A percentile compares a stretch with the other conserved stretches of the same genome.
These are phyloP conservation scores for Pelecanus crispus DNA, from an alignment of 2,113 vertebrate genomes.

Conservation along the genomic window DNA sequence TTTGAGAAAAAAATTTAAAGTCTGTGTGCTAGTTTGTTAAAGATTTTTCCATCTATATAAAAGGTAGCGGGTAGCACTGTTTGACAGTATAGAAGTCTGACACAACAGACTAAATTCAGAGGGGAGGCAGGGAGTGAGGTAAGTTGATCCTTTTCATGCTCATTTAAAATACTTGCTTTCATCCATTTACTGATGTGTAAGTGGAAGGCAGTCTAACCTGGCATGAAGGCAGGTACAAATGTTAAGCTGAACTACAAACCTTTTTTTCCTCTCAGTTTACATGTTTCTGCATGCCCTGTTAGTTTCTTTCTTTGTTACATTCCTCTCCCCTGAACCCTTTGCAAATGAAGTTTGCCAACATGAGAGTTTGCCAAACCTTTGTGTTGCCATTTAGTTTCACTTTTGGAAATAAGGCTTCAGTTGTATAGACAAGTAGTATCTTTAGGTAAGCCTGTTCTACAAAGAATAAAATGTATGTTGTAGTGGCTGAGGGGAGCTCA, in stretches of 20 bases:
- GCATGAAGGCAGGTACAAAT: background rate
- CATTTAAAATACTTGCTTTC: conserved; percentile 2
- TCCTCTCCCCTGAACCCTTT: background rate
- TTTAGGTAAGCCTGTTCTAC: background rate
- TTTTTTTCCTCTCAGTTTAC: background rate
- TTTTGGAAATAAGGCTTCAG: background rate
- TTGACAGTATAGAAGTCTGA: background rate
- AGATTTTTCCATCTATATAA: background rate
- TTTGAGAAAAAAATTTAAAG: background rate
- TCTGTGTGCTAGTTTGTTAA: background rate
- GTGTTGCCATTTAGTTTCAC: background rate
- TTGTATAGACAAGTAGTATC: background rate
- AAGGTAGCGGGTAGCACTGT: accelerated
- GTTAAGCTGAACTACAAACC: background rate
- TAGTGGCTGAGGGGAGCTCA: background rate
- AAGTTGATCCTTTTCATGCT: background rate
- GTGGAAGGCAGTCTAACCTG: background rate
- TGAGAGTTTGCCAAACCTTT: background rate
- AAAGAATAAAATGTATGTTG: background rate
- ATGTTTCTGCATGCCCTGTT: background rate
- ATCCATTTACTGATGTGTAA: background rate
- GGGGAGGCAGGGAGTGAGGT: background rate
- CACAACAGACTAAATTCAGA: background rate
- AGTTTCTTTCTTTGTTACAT: background rate
- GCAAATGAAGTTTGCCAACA: background rate